Evolutionary conservation across 2,797 vertebrate species (phyloP).

Genomic region (Erpetoichthys calabaricus): DNA sequence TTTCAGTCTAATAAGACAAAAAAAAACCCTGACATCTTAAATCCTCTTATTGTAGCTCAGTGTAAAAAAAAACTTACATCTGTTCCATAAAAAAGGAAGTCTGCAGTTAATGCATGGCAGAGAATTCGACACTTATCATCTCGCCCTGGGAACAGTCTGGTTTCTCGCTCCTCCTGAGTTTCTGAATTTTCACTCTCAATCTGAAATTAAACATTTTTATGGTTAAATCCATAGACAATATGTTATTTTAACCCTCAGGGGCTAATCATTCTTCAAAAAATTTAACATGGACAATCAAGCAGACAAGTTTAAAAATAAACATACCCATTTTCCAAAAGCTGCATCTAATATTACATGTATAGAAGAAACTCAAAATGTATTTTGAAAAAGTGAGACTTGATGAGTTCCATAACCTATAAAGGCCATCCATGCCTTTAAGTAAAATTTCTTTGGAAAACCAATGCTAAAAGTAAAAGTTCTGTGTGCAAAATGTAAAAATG

Average conservation of each 20-base stretch:
- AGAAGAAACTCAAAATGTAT: too few species aligned
- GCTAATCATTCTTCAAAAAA: neutral
- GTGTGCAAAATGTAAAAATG: too few species aligned
- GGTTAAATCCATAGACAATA: too few species aligned
- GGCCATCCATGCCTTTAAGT: too few species aligned
- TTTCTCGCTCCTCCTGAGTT: slow-evolving; percentile 74
- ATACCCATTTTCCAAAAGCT: too few species aligned
- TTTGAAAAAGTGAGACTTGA: too few species aligned
- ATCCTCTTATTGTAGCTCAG: neutral
- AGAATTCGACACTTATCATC: slow-evolving; percentile 73
- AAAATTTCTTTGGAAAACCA: too few species aligned
- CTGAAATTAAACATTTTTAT: slow-evolving; percentile 38
- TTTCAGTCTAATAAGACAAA: slow-evolving; percentile 1
- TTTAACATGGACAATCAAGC: neutral
- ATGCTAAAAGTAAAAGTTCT: too few species aligned
- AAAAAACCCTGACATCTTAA: neutral
- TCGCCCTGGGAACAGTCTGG: slow-evolving; percentile 74
- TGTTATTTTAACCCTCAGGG: too few species aligned
- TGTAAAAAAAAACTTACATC: slow-evolving; percentile 61
- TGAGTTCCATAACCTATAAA: too few species aligned
- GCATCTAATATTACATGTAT: too few species aligned
- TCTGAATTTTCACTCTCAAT: slow-evolving; percentile 71
- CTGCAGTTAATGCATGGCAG: slow-evolving; percentile 75
- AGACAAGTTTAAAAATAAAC: too few species aligned
- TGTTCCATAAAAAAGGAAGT: slow-evolving; percentile 89